phyloP scores from a whole-genome alignment of 2,888 invertebrate species.

The Craniophora ligustri region DNA sequence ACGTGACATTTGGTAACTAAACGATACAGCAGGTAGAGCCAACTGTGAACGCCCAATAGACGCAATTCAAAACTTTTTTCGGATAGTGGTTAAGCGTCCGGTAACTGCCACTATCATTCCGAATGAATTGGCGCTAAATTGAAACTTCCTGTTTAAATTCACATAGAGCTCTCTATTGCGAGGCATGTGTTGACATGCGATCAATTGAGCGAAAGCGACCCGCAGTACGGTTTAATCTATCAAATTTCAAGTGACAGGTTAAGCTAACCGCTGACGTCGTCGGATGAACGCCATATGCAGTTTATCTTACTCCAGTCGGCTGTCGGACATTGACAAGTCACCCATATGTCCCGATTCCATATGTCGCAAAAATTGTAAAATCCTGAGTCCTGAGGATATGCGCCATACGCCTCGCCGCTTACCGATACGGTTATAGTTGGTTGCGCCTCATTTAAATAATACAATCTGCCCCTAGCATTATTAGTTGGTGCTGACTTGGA shows the following conservation, averaged over 20 bases:
- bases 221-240: conserved; percentile 74
- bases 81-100: conserved; percentile 75
- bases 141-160: conserved; percentile 86
- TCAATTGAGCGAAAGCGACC: conserved; percentile 85
- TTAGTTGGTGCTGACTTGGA: conserved; percentile 56
- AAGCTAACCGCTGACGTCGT: conserved; percentile 66
- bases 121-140: conserved; percentile 86
- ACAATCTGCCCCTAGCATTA: conserved; percentile 60
- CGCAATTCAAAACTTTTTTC: conserved; percentile 76
- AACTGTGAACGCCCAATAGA: conserved; percentile 60
- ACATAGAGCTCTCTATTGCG: conserved; percentile 78
- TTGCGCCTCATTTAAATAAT: conserved; percentile 64
- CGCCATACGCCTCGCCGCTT: conserved; percentile 59
- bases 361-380: conserved; percentile 61
- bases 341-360: conserved; percentile 70
- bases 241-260: conserved; percentile 79
- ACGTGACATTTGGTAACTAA: conserved; percentile 83
- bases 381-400: conserved; percentile 57
- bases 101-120: conserved; percentile 78
- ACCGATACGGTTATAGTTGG: conserved; percentile 63
- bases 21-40: conserved; percentile 68
- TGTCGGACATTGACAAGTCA: conserved; percentile 63
- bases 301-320: conserved; percentile 66
- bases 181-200: conserved; percentile 81
- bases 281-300: conserved; percentile 73